phyloP scores from a whole-genome alignment of 2,797 vertebrate genomes.

The Rhabdophis nuchalis region DNA sequence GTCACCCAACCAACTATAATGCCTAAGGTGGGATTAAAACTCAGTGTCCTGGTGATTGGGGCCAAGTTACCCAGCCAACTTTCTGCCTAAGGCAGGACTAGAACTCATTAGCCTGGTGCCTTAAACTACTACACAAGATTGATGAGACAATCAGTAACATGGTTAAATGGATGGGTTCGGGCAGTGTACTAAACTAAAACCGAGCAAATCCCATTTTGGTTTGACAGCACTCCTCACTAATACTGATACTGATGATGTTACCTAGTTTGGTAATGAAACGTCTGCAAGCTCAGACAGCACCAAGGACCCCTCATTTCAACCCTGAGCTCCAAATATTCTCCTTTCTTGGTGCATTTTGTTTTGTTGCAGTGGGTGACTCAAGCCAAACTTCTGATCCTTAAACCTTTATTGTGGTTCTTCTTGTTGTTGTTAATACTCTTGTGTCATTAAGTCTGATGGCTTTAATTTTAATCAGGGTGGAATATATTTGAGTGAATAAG shows the following conservation, averaged over 20 bases:
- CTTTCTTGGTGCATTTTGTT: no score
- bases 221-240: no score
- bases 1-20: not conserved
- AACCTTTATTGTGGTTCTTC: not conserved
- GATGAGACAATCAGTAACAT: no score
- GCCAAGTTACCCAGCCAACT: no score
- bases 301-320: no score
- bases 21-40: not conserved
- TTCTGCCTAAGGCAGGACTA: not conserved
- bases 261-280: no score
- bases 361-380: not conserved
- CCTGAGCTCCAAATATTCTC: no score
- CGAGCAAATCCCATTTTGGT: not conserved
- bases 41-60: no score
- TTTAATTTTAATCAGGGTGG: not conserved
- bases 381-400: not conserved
- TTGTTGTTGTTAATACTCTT: not conserved
- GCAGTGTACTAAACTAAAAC: not conserved
- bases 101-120: not conserved
- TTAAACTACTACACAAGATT: not conserved
- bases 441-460: not conserved
- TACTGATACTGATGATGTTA: no score
- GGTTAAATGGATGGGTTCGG: not conserved
- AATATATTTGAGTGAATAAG: not conserved
- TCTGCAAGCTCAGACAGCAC: no score